phyloP scores from a whole-genome alignment of 2,113 vertebrate genomes.

The Pangasianodon gigas region DNA sequence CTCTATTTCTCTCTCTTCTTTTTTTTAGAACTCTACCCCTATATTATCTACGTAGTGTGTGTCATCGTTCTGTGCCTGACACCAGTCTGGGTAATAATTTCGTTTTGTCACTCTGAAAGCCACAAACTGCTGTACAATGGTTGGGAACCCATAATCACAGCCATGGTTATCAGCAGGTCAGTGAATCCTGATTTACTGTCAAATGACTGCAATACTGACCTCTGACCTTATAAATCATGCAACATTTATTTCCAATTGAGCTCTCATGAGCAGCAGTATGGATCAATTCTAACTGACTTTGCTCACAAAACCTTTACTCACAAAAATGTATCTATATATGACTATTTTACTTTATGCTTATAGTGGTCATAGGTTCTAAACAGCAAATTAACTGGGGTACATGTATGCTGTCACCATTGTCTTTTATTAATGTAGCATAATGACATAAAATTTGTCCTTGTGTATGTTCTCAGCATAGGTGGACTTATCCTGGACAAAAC shows the following conservation, averaged over 20 bases:
- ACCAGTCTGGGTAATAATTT: slow-evolving; percentile 83
- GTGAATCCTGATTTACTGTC: not conserved
- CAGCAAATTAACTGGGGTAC: not conserved
- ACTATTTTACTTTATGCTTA: not conserved
- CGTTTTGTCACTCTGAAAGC: slow-evolving; percentile 80
- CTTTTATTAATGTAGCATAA: not conserved
- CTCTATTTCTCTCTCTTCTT: slow-evolving; percentile 17
- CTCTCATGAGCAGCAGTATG: not conserved
- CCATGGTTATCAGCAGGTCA: slow-evolving; percentile 94
- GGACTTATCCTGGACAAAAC: slow-evolving; percentile 94
- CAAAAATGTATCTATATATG: not conserved
- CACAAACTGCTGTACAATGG: slow-evolving; percentile 81
- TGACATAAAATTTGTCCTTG: not conserved
- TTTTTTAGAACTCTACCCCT: slow-evolving; percentile 74
- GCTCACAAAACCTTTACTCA: not conserved
- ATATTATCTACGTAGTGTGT: slow-evolving; percentile 80
- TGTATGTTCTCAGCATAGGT: slow-evolving; percentile 81
- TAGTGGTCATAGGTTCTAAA: not conserved
- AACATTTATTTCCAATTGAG: not conserved
- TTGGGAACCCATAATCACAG: slow-evolving; percentile 91
- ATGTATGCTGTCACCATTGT: not conserved
- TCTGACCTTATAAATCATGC: slow-evolving; percentile 1
- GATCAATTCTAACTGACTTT: not conserved
- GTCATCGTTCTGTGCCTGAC: slow-evolving; percentile 76
- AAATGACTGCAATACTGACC: not conserved